Evolutionary conservation across 2,888 invertebrate genomes (phyloP).

Genomic region (Drosophila diplacantha): DNA sequence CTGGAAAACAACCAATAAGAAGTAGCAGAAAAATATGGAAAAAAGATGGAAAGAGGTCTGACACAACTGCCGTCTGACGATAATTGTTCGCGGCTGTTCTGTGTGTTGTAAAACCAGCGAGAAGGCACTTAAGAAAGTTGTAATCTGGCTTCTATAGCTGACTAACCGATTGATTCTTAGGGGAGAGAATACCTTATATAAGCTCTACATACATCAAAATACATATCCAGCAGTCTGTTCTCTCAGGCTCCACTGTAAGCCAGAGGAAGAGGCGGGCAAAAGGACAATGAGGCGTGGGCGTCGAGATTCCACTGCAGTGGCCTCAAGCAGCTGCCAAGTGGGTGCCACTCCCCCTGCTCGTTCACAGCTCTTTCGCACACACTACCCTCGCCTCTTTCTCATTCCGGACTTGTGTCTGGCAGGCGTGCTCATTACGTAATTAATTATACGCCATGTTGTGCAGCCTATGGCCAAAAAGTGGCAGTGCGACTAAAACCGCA

Average conservation of each 20-base stretch:
- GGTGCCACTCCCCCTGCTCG: neutral
- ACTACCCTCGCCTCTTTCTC: slow-evolving; percentile 4
- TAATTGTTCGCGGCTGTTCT: slow-evolving; percentile 37
- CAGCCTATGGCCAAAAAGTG: slow-evolving; percentile 58
- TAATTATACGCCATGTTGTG: slow-evolving; percentile 67
- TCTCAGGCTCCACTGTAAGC: neutral
- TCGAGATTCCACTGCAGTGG: slow-evolving; percentile 36
- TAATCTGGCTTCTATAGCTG: too few relatives aligned
- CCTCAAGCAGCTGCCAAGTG: slow-evolving; percentile 38
- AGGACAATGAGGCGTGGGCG: slow-evolving; percentile 43
- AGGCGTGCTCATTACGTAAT: slow-evolving; percentile 67
- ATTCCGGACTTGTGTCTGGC: slow-evolving; percentile 39
- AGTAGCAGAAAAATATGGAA: slow-evolving; percentile 14
- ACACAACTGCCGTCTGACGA: slow-evolving; percentile 40
- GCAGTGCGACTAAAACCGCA: slow-evolving; percentile 52
- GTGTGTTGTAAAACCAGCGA: slow-evolving; percentile 16
- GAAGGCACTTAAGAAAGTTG: slow-evolving; percentile 41
- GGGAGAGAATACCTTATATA: neutral
- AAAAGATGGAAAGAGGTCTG: neutral
- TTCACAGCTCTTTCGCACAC: neutral
- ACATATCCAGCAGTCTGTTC: too few relatives aligned
- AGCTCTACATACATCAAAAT: too few relatives aligned
- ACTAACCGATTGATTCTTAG: too few relatives aligned
- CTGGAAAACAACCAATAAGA: slow-evolving; percentile 12
- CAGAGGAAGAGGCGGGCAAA: slow-evolving; percentile 19